These are phyloP conservation scores for Labroides dimidiatus DNA, from an alignment of 2,797 vertebrate species.

Conservation along the genomic window DNA sequence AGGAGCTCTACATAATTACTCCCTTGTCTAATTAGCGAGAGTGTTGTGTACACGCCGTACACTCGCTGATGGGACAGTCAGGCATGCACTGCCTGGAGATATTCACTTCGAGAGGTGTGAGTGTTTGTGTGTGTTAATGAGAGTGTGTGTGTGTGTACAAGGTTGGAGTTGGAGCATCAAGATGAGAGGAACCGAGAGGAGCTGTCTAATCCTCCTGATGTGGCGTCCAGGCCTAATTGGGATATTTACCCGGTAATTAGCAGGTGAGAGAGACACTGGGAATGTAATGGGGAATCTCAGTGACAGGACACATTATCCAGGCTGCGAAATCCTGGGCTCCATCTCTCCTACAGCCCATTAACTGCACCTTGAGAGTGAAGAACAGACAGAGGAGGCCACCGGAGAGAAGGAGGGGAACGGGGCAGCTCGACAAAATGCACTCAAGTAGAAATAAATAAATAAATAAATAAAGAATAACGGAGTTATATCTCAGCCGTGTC, in stretches of 20 bases:
- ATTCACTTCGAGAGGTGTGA: conserved; percentile 53
- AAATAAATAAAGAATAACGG: conserved; percentile 50
- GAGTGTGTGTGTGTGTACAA: conserved; percentile 57
- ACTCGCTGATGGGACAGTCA: conserved; percentile 86
- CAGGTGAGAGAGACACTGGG: conserved; percentile 88
- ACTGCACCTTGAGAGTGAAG: conserved; percentile 68
- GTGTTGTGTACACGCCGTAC: conserved; percentile 84
- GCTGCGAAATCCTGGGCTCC: conserved; percentile 77
- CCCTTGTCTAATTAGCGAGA: conserved; percentile 89
- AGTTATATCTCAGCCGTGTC: conserved; percentile 57
- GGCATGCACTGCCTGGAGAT: conserved; percentile 76
- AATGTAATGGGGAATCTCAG: conserved; percentile 86
- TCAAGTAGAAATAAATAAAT: conserved; percentile 40
- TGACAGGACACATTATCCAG: conserved; percentile 80
- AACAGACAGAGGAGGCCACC: conserved; percentile 45
- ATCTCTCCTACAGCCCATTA: conserved; percentile 83
- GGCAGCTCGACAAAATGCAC: conserved; percentile 17
- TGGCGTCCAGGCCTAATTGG: conserved; percentile 88
- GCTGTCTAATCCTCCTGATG: conserved; percentile 86
- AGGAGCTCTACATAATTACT: conserved; percentile 84
- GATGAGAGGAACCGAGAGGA: conserved; percentile 74
- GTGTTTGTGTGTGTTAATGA: conserved; percentile 69
- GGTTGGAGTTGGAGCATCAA: conserved; percentile 73
- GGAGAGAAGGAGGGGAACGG: conserved; percentile 27
- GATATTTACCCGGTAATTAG: conserved; percentile 93